Percentiles rank a stretch among this genome's conserved stretches.
Evolutionary conservation across 2,113 vertebrate species (phyloP).

Genomic region (Fulmarus glacialis): DNA sequence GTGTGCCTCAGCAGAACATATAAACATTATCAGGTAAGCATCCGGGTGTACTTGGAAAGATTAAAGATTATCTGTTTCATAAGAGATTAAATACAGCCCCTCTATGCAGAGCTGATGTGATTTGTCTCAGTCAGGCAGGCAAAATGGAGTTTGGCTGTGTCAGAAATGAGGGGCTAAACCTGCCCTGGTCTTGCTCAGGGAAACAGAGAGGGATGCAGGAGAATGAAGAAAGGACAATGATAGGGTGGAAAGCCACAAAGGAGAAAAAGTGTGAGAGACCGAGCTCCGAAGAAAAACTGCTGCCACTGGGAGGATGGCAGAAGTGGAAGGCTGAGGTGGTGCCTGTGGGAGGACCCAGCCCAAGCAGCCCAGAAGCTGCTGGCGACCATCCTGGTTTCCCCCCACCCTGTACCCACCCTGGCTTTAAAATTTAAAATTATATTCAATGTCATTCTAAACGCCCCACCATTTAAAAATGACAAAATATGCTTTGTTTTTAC

Average conservation of each 20-base stretch:
- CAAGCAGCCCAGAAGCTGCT: not conserved
- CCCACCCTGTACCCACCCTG: not conserved
- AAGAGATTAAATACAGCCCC: not conserved
- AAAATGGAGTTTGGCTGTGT: not conserved
- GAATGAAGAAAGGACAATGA: not conserved
- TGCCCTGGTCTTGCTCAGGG: not conserved
- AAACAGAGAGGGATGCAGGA: not conserved
- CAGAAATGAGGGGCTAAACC: not conserved
- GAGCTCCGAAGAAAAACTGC: not conserved
- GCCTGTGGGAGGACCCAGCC: not conserved
- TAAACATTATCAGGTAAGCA: not conserved
- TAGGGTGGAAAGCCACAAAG: not conserved
- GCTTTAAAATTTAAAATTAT: not conserved
- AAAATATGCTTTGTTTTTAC: not conserved
- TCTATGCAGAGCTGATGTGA: not conserved
- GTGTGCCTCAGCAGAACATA: not conserved
- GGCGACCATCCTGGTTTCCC: not conserved
- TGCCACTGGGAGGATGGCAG: not conserved
- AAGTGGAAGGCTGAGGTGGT: not conserved
- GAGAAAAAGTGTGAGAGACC: fast-evolving
- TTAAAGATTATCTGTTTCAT: not conserved
- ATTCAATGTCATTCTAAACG: not conserved
- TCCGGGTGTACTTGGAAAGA: not conserved
- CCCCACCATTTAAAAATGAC: not conserved
- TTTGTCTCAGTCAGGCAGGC: not conserved